Evolutionary conservation across 2,113 vertebrate species (phyloP), one percentile per base, ranked within the genome.

Genomic region (Pedionomus torquatus): DNA sequence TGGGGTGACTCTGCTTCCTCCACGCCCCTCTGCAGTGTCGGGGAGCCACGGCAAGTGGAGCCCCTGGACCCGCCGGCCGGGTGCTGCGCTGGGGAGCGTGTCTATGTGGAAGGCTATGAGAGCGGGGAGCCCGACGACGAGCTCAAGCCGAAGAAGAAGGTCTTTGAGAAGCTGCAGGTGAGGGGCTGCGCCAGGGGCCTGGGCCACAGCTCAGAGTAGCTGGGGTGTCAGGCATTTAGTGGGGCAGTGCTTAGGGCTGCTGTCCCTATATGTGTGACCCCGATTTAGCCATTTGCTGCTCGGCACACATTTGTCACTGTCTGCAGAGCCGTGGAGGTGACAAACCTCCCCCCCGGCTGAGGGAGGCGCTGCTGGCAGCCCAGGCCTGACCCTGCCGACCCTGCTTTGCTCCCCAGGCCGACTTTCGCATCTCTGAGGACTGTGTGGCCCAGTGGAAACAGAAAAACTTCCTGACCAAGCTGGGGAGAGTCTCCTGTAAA

Each of bases 141-240:
- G 94, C 98, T 99, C 75, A 99, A 99, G 89, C 99, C 99, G 31
- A 99, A 99, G 98, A 99, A 99, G 89, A 99, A 99, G 65, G 98
- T 99, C 75, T 99, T 99, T 95, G 99, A 99, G 97, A 99, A 99
- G 97, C 93, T 99, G 70, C 99, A 99, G 99, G 99, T 99, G 94
- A 97, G 93, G 8, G 9, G 19, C 15, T 24, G 52, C 0, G 0
- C 12, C 0, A 0, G 14, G 78, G 52, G 30, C 5, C 17, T 61
- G 60, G 25, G 28, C 25, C 44, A 7, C 24, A 16, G 15, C 37
- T 51, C 4, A 1, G 14, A 37, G 26, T 5, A 16, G 31, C 48
- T 81, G 55, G 24, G n/a, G 39, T 13, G 75, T 28, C 13, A 20
- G 25, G 49, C 4, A 2, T 11, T 0, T 7, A 64, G 33, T 13